Percentiles rank a stretch among this genome's conserved stretches.
These are phyloP conservation scores for Papilio aristodemus DNA, from an alignment of 1,140 invertebrate genomes.

Conservation along the genomic window DNA sequence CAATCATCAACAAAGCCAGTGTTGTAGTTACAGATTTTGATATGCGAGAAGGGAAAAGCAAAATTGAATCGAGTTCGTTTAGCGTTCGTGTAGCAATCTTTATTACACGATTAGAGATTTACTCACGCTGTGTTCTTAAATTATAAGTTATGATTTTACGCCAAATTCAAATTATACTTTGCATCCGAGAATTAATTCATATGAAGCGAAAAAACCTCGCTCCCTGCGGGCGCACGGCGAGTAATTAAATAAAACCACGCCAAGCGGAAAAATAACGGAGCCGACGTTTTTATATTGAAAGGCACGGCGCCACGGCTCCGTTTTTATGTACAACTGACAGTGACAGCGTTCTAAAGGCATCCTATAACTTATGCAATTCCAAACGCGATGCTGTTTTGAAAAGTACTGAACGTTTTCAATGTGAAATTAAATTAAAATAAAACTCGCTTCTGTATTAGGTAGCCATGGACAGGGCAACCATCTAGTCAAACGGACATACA, in stretches of 20 bases:
- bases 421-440: neutral
- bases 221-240: slow-evolving; percentile 33
- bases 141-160: slow-evolving; percentile 9
- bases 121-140: neutral
- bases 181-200: slow-evolving; percentile 27
- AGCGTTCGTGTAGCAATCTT: too few relatives aligned
- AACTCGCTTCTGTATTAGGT: neutral
- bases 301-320: neutral
- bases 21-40: too few relatives aligned
- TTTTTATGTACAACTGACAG: slow-evolving; percentile 1
- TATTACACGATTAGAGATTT: neutral
- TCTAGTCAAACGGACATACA: too few relatives aligned
- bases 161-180: slow-evolving; percentile 12
- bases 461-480: too few relatives aligned
- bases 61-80: too few relatives aligned
- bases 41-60: too few relatives aligned
- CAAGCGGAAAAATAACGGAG: slow-evolving; percentile 46
- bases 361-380: neutral
- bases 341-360: neutral
- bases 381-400: neutral
- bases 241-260: slow-evolving; percentile 51
- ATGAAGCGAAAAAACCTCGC: slow-evolving; percentile 21
- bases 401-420: neutral
- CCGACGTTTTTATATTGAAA: slow-evolving; percentile 42
- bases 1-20: too few relatives aligned